Evolutionary conservation across 1,140 invertebrate genomes (phyloP).

Genomic region (Globodera rostochiensis): DNA sequence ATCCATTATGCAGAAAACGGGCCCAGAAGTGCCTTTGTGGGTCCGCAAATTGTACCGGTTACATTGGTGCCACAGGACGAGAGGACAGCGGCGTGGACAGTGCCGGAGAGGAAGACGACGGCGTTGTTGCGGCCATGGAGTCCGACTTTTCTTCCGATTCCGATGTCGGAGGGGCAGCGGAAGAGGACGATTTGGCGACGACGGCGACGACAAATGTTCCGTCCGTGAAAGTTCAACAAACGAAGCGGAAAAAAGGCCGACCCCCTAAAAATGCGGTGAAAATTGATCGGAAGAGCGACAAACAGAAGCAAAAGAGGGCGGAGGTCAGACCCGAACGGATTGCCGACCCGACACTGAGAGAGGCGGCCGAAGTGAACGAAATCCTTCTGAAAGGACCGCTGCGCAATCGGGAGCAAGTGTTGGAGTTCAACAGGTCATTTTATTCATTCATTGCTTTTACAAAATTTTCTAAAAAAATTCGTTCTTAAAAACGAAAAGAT

Average conservation of each 20-base stretch:
- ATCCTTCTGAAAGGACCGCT: conserved; percentile 31
- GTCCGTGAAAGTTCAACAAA: background rate
- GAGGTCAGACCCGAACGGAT: background rate
- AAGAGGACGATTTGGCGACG: conserved; percentile 15
- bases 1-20: conserved; percentile 25
- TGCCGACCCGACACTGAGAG: conserved; percentile 23
- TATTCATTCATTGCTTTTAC: background rate
- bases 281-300: conserved; percentile 5
- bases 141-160: conserved; percentile 23
- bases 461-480: background rate
- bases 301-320: conserved; percentile 22
- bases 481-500: no score
- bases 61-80: conserved; percentile 35
- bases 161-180: conserved; percentile 7
- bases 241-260: background rate
- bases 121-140: conserved; percentile 17
- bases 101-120: conserved; percentile 42
- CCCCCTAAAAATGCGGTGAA: background rate
- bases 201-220: background rate
- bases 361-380: conserved; percentile 38
- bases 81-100: conserved; percentile 36
- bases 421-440: conserved; percentile 38
- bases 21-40: conserved; percentile 45
- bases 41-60: conserved; percentile 46
- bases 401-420: conserved; percentile 39